phyloP scores from a whole-genome alignment of 2,888 invertebrate species.

The Drosophila prostipennis region DNA sequence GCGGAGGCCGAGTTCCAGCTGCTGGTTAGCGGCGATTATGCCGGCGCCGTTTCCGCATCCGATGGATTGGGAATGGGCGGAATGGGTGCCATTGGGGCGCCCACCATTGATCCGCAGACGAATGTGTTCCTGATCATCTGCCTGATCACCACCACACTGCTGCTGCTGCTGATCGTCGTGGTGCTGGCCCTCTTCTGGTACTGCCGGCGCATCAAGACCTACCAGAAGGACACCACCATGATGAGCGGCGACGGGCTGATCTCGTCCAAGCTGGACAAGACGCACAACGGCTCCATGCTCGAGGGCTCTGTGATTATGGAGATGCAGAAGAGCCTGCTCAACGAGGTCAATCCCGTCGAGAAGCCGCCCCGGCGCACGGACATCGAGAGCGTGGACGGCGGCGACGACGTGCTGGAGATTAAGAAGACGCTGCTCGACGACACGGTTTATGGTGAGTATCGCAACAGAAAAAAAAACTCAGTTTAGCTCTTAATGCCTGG shows the following conservation, averaged over 20 bases:
- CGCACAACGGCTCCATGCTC: constrained; percentile 89
- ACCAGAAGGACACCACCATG: constrained; percentile 85
- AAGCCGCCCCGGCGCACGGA: constrained; percentile 93
- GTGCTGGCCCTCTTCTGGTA: constrained; percentile 85
- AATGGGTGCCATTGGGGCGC: constrained; percentile 69
- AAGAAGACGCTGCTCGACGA: constrained; percentile 93
- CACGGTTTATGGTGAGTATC: constrained; percentile 89
- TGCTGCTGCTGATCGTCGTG: constrained; percentile 86
- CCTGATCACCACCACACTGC: constrained; percentile 86
- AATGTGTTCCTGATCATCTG: constrained; percentile 83
- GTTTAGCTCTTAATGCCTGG: no score
- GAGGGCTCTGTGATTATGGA: constrained; percentile 92
- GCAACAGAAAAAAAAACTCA: no score
- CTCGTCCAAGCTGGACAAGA: constrained; percentile 85
- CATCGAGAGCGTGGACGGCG: constrained; percentile 89
- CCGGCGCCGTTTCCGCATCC: constrained; percentile 63
- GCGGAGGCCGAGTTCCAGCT: constrained; percentile 91
- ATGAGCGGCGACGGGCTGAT: constrained; percentile 83
- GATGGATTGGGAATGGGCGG: constrained; percentile 84
- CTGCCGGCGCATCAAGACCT: constrained; percentile 85
- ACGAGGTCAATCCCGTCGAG: constrained; percentile 93
- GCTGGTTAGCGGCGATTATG: constrained; percentile 84
- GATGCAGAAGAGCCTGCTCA: constrained; percentile 93
- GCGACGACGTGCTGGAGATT: constrained; percentile 92
- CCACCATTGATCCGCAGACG: constrained; percentile 84